Evolutionary conservation across 1,140 invertebrate species (phyloP).

Genomic region (Araneus ventricosus): DNA sequence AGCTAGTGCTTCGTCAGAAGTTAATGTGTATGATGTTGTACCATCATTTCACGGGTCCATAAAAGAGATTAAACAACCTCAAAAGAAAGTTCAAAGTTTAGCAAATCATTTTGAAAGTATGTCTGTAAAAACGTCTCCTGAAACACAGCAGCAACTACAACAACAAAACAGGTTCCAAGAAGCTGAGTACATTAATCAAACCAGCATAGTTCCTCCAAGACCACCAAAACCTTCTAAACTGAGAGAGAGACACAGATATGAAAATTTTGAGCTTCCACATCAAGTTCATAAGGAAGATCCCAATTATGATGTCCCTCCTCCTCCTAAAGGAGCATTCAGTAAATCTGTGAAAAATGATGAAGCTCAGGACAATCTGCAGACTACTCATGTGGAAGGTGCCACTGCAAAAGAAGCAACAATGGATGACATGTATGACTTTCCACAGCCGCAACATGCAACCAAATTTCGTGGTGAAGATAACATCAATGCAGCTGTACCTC

Average conservation of each 20-base stretch:
- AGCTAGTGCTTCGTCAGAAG: constrained; percentile 26
- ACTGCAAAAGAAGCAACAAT: constrained; percentile 67
- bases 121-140: constrained; percentile 48
- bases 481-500: constrained; percentile 73
- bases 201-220: constrained; percentile 73
- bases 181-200: constrained; percentile 53
- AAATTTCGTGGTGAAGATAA: constrained; percentile 83
- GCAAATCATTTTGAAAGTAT: constrained; percentile 66
- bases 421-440: constrained; percentile 88
- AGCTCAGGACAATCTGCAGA: background rate
- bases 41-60: constrained; percentile 68
- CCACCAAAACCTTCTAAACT: constrained; percentile 76
- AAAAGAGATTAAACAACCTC: constrained; percentile 52
- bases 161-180: constrained; percentile 1
- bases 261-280: constrained; percentile 68
- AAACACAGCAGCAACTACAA: background rate
- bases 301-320: constrained; percentile 68
- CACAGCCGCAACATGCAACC: constrained; percentile 80
- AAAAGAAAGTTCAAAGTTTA: constrained; percentile 60
- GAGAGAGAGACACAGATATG: constrained; percentile 70
- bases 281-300: constrained; percentile 14
- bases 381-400: constrained; percentile 15
- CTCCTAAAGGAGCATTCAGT: constrained; percentile 20
- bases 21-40: constrained; percentile 65
- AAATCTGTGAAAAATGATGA: constrained; percentile 1